Evolutionary conservation across 2,888 invertebrate species (phyloP), one percentile per base, ranked within the genome.

Genomic region (Terebella lapidaria): DNA sequence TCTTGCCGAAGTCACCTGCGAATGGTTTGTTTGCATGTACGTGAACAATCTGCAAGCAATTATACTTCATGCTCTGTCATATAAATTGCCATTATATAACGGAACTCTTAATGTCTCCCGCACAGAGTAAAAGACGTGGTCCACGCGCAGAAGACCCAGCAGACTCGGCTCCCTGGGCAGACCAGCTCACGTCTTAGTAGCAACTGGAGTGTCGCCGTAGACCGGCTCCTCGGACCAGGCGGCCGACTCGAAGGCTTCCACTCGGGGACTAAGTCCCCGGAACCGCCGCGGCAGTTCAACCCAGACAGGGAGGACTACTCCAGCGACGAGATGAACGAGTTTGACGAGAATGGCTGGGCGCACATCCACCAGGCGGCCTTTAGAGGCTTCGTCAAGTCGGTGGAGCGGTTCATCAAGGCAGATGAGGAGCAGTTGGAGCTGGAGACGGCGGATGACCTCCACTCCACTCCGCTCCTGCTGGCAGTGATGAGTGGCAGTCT

Each of bases 331-430:
- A 53, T 71, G 71, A 68, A 72, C 57, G 76, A 78, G 27, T 68
- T 71, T 42, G 79, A 79, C 65, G 74, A 76, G 56, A 70, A 70
- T 52, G 80, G 78, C 15, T 79, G 78, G 79, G 75, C 72, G 28
- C 77, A 77, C 60, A 74, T 80, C 58, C 80, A 80, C 65, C 73
- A 74, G 56, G 78, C 78, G 28, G 76, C 78, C 35, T 74, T 70
- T 60, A 63, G 74, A 2, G 78, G 79, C n/a, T 78, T 74, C 62
- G 66, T 74, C 22, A 75, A 75, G 63, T 76, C 78, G 22, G 65
- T 80, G n/a, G 77, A 77, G 54, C 66, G 72, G 52, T 78, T 78
- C 63, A 72, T 77, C 22, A 71, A 70, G 15, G 29, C 59, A 20
- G 46, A 52, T 20, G 20, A 15, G 15, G 30, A 57, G 18, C 56